Percentiles rank a stretch among this genome's conserved stretches.
These are phyloP conservation scores for Protaetia brevitarsis DNA, from an alignment of 1,140 invertebrate species.

Conservation along the genomic window DNA sequence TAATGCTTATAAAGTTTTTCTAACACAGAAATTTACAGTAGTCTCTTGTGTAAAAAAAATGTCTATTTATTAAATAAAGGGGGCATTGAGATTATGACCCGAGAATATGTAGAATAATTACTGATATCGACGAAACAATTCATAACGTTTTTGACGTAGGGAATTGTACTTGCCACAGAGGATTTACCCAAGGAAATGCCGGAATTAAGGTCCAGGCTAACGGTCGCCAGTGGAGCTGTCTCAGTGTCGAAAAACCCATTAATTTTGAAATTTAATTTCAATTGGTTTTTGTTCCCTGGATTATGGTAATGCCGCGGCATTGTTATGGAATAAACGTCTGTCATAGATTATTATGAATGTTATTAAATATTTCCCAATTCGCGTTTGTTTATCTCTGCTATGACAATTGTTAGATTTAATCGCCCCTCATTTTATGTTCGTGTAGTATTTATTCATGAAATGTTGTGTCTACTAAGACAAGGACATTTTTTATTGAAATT, in stretches of 20 bases:
- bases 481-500: background rate
- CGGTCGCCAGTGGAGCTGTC: background rate
- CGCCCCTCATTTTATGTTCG: background rate
- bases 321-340: slow-evolving; percentile 6
- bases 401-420: background rate
- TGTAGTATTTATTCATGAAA: slow-evolving; percentile 9
- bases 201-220: background rate
- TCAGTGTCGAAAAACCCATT: slow-evolving; percentile 13
- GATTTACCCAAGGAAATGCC: background rate
- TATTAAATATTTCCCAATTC: slow-evolving; percentile 5
- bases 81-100: too few species aligned
- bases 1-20: too few species aligned
- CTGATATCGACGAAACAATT: background rate
- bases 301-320: slow-evolving; percentile 8
- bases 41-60: too few species aligned
- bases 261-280: slow-evolving; percentile 19
- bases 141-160: background rate
- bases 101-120: too few species aligned
- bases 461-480: background rate
- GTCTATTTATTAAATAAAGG: too few species aligned
- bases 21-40: too few species aligned
- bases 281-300: slow-evolving; percentile 14
- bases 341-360: slow-evolving; percentile 12
- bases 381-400: background rate
- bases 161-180: background rate